These are phyloP conservation scores for Atta colombica DNA, from an alignment of 1,140 invertebrate genomes.

Conservation along the genomic window DNA sequence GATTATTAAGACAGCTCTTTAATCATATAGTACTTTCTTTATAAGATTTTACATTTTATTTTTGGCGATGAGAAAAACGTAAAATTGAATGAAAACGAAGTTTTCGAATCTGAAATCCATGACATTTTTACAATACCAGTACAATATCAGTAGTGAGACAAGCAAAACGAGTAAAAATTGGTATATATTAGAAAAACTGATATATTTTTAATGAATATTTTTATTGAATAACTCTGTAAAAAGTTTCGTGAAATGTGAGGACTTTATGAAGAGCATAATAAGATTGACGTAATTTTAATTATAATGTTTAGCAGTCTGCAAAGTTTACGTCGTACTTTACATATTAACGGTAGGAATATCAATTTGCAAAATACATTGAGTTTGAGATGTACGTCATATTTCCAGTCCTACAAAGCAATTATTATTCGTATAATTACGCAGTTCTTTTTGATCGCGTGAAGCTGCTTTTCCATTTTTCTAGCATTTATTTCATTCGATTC, in stretches of 20 bases:
- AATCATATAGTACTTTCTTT: slow-evolving; percentile 5
- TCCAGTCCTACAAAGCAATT: slow-evolving; percentile 28
- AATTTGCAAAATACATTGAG: slow-evolving; percentile 6
- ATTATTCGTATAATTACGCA: slow-evolving; percentile 44
- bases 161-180: no score
- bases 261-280: background rate
- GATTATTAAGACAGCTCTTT: slow-evolving; percentile 1
- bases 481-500: slow-evolving; percentile 38
- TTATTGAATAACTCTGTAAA: background rate
- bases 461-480: background rate
- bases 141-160: background rate
- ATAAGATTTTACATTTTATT: background rate
- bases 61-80: background rate
- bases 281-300: slow-evolving; percentile 36
- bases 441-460: slow-evolving; percentile 21
- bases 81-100: background rate
- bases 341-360: background rate
- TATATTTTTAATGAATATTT: background rate
- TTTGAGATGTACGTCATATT: slow-evolving; percentile 13
- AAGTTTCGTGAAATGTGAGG: background rate
- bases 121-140: background rate
- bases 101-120: background rate
- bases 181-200: background rate
- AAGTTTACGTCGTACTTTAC: slow-evolving; percentile 10
- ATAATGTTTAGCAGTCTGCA: background rate